Evolutionary conservation across 2,888 invertebrate genomes (phyloP), one percentile per base, ranked within the genome.

Genomic region (Trisateles emortualis): DNA sequence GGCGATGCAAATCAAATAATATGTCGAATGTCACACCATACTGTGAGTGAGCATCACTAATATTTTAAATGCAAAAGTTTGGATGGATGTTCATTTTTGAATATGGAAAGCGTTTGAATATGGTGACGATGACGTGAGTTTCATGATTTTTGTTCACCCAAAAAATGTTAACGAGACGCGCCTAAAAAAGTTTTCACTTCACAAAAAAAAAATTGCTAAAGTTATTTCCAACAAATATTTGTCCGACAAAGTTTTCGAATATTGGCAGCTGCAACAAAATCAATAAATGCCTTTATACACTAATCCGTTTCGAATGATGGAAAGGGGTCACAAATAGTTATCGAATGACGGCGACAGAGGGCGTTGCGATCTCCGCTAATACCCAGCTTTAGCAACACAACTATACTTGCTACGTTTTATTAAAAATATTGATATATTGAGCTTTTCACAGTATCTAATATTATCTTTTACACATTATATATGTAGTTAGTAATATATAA

Each of bases 1-100:
- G 49, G 46, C 43, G 55, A 70, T 68, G 68, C 60, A 70, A 71
- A 70, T 70, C 62, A 49, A 70, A 66, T 70, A 70, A 66, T 70
- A 59, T 64, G 58, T 59, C 44, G 49, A 60, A 70, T 54, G 32
- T n/a, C 47, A 48, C 56, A 39, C 44, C 40, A 65, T 39, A 44
- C 9, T 41, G 26, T 39, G 42, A 60, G 40, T 33, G 19, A 52
- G 44, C 32, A 22, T n/a, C 30, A 32, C 38, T n/a, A n/a, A n/a
- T n/a, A n/a, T n/a, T n/a, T n/a, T n/a, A n/a, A n/a, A n/a, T n/a
- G n/a, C n/a, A n/a, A n/a, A n/a, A n/a, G n/a, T n/a, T n/a, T n/a
- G n/a, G n/a, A n/a, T n/a, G n/a, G n/a, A n/a, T n/a, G n/a, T n/a
- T n/a, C n/a, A n/a, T n/a, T n/a, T n/a, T n/a, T n/a, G n/a, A n/a